Evolutionary conservation across 2,113 vertebrate genomes (phyloP).

Genomic region (Scartelaos histophorus): DNA sequence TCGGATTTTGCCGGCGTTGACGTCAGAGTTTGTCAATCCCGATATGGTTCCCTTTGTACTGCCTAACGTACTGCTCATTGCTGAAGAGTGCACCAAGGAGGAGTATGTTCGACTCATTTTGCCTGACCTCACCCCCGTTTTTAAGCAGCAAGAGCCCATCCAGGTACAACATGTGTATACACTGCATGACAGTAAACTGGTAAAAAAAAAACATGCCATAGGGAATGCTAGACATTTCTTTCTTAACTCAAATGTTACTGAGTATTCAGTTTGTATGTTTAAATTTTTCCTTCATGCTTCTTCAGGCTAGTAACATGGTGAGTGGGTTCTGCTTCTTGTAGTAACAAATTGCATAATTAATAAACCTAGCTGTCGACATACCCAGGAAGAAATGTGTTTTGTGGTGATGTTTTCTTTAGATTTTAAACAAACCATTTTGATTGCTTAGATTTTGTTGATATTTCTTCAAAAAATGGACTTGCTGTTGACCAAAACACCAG

Average conservation of each 20-base stretch:
- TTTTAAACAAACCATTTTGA: slow-evolving; percentile 9
- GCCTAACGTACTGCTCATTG: slow-evolving; percentile 95
- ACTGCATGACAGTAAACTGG: background rate
- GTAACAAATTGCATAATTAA: slow-evolving; percentile 20
- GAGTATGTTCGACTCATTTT: slow-evolving; percentile 91
- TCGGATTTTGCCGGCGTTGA: slow-evolving; percentile 90
- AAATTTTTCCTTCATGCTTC: slow-evolving; percentile 85
- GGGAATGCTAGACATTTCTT: background rate
- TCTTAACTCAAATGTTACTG: background rate
- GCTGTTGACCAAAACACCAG: slow-evolving; percentile 93
- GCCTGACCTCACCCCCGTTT: slow-evolving; percentile 93
- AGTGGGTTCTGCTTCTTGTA: slow-evolving; percentile 76
- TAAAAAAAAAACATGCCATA: background rate
- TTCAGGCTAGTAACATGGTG: slow-evolving; percentile 99
- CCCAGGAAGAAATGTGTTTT: background rate
- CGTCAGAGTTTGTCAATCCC: slow-evolving; percentile 95
- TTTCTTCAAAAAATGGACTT: slow-evolving; percentile 99
- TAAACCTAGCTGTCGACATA: background rate
- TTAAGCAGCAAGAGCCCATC: slow-evolving; percentile 96
- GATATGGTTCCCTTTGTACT: slow-evolving; percentile 99
- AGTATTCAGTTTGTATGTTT: slow-evolving; percentile 45
- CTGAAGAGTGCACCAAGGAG: slow-evolving; percentile 97
- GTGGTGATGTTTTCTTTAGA: background rate
- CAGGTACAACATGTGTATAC: slow-evolving; percentile 79
- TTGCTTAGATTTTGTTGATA: slow-evolving; percentile 90